Evolutionary conservation across 2,888 invertebrate species (phyloP).

Genomic region (Chelonus formosanus): DNA sequence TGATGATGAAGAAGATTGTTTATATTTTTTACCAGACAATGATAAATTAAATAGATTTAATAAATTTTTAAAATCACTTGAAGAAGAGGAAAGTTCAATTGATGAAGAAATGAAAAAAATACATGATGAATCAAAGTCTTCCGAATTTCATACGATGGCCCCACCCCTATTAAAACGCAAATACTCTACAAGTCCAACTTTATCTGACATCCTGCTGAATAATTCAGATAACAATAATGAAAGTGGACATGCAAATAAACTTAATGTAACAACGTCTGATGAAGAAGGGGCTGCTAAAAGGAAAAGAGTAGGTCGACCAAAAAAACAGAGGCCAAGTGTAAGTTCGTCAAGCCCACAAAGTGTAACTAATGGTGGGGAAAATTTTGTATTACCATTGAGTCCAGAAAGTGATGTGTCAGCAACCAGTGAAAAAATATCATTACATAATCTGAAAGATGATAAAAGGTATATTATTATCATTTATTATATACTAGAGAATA

Average conservation of each 20-base stretch:
- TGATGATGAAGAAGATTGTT: slow-evolving; percentile 50
- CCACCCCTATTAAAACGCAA: slow-evolving; percentile 52
- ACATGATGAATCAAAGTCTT: slow-evolving; percentile 34
- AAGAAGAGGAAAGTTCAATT: slow-evolving; percentile 37
- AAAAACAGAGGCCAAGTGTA: slow-evolving; percentile 48
- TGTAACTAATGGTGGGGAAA: slow-evolving; percentile 58
- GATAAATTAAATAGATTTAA: slow-evolving; percentile 49
- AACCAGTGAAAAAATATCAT: slow-evolving; percentile 56
- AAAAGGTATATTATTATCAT: slow-evolving; percentile 50
- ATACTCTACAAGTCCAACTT: slow-evolving; percentile 50
- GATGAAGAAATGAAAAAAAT: neutral
- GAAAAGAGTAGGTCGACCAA: slow-evolving; percentile 53
- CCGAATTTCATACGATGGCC: slow-evolving; percentile 50
- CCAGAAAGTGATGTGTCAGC: slow-evolving; percentile 65
- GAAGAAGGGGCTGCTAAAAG: slow-evolving; percentile 49
- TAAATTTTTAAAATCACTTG: slow-evolving; percentile 50
- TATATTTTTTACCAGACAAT: slow-evolving; percentile 53
- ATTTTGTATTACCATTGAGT: slow-evolving; percentile 62
- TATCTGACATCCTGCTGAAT: slow-evolving; percentile 53
- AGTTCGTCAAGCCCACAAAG: slow-evolving; percentile 47
- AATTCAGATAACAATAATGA: slow-evolving; percentile 58
- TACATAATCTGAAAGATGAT: slow-evolving; percentile 54
- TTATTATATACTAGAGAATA: too few species aligned
- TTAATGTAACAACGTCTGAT: slow-evolving; percentile 37
- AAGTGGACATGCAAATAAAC: slow-evolving; percentile 31